These are phyloP conservation scores for Gambusia affinis DNA, from an alignment of 2,113 vertebrate species.

Conservation along the genomic window DNA sequence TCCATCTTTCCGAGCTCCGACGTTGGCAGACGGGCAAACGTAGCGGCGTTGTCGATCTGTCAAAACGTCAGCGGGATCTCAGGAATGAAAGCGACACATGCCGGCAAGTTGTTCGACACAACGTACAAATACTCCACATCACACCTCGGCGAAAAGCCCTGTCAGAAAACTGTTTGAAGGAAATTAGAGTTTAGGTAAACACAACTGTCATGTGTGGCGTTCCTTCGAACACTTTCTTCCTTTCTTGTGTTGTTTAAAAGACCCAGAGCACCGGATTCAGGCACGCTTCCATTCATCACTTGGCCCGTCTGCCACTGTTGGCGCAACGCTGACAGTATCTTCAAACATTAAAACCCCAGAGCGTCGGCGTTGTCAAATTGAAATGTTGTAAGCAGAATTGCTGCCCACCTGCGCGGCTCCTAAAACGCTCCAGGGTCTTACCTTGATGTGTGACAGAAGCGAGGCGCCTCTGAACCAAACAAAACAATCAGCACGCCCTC, in stretches of 20 bases:
- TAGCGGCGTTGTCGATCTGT: constrained; percentile 63
- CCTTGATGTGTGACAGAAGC: constrained; percentile 60
- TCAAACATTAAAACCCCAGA: constrained; percentile 58
- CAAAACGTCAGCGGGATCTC: constrained; percentile 71
- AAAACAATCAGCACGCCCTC: constrained; percentile 32
- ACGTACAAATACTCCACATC: constrained; percentile 73
- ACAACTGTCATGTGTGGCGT: constrained; percentile 58
- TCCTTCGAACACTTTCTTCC: constrained; percentile 38
- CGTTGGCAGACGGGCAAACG: constrained; percentile 57
- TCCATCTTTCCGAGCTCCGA: constrained; percentile 53
- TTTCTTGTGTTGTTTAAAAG: constrained; percentile 51
- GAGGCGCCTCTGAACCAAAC: constrained; percentile 38
- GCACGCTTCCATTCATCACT: constrained; percentile 52
- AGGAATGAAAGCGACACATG: constrained; percentile 66
- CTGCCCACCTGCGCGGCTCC: constrained; percentile 57
- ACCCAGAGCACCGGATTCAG: constrained; percentile 47
- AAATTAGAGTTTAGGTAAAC: constrained; percentile 70
- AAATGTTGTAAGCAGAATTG: constrained; percentile 46
- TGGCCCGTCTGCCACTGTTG: constrained; percentile 44
- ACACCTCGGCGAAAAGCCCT: constrained; percentile 59
- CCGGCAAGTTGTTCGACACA: constrained; percentile 64
- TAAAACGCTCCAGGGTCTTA: constrained; percentile 48
- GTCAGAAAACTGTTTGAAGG: constrained; percentile 55
- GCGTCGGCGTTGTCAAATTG: constrained; percentile 61
- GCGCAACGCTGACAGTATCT: constrained; percentile 56